phyloP scores from a whole-genome alignment of 2,888 invertebrate genomes.

The Phengaris arion region DNA sequence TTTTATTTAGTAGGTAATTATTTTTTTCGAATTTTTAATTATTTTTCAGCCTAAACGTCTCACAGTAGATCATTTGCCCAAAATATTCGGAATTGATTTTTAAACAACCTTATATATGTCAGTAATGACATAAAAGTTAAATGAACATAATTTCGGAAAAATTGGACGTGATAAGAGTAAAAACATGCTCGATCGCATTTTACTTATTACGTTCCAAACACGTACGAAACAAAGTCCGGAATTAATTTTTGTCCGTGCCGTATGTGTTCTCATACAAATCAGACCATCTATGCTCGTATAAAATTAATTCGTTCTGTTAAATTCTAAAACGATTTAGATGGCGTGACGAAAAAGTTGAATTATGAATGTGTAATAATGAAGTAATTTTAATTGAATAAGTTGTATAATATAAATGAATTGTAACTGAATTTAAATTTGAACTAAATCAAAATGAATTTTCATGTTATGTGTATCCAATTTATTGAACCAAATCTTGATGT shows the following conservation, averaged over 20 bases:
- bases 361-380: background rate
- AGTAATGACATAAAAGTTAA: background rate
- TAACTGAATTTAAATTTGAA: no score
- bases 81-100: no score
- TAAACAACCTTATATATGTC: background rate
- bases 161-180: background rate
- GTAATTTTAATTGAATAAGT: conserved; percentile 6
- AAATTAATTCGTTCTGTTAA: conserved; percentile 1
- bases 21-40: no score
- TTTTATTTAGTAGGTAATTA: no score
- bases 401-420: background rate
- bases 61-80: no score
- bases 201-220: conserved; percentile 24
- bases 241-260: conserved; percentile 4
- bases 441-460: background rate
- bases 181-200: conserved; percentile 16
- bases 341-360: background rate
- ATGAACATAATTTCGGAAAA: background rate
- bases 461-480: no score
- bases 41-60: no score
- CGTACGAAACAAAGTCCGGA: conserved; percentile 24
- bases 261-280: background rate
- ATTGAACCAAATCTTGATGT: no score
- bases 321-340: background rate
- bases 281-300: background rate